These are phyloP conservation scores for Drosophila cognata DNA, from an alignment of 2,888 invertebrate genomes.

Conservation along the genomic window DNA sequence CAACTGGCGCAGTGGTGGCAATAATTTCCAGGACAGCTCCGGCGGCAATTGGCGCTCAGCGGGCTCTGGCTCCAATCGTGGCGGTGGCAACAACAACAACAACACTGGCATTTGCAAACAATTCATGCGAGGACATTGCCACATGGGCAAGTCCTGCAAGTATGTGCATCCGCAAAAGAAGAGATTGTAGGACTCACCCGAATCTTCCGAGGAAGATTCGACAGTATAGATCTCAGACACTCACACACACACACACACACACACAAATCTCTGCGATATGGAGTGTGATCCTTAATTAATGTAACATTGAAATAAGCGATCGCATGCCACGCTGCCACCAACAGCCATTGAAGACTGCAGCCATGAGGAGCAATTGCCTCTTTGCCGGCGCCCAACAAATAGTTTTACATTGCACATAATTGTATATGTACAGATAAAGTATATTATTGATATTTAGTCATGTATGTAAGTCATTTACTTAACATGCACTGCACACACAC, in stretches of 20 bases:
- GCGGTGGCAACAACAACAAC: conserved; percentile 78
- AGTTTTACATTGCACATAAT: conserved; percentile 34
- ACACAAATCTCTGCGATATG: conserved; percentile 48
- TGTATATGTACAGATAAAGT: conserved; percentile 20
- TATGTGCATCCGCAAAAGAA: conserved; percentile 90
- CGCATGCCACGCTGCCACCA: conserved; percentile 20
- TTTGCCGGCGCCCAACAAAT: conserved; percentile 28
- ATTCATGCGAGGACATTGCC: conserved; percentile 92
- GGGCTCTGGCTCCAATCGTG: conserved; percentile 84
- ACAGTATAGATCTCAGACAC: conserved; percentile 61
- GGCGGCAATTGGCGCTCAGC: conserved; percentile 86
- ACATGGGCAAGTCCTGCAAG: conserved; percentile 92
- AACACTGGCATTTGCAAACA: conserved; percentile 89
- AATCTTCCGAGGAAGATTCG: conserved; percentile 78
- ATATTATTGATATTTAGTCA: neutral
- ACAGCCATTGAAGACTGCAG: conserved; percentile 67
- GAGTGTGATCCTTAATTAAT: conserved; percentile 4
- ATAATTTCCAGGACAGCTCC: conserved; percentile 78
- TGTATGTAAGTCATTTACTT: conserved; percentile 5
- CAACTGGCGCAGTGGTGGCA: conserved; percentile 83
- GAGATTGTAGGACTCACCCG: conserved; percentile 78
- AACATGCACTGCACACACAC: neutral
- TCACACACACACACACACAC: conserved; percentile 22
- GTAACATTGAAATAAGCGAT: neutral
- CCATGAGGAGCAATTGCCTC: conserved; percentile 33